A percentile compares a stretch with the other conserved stretches of the same genome.
These are phyloP conservation scores for Anthopleura xanthogrammica DNA, from an alignment of 92 coral and sea anemone species.

Conservation along the genomic window DNA sequence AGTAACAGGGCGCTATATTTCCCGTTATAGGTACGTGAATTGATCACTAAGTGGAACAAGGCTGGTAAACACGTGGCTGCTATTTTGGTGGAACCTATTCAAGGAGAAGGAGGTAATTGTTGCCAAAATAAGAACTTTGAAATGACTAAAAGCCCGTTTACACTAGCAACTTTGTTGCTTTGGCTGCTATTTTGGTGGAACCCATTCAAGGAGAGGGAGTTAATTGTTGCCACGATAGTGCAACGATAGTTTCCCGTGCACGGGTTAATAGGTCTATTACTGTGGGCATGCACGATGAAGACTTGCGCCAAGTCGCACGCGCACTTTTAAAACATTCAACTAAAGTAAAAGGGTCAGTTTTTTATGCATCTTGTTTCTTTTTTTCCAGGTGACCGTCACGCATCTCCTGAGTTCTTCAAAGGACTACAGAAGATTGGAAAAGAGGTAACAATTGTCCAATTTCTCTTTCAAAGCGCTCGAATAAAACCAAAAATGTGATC, in stretches of 20 bases:
- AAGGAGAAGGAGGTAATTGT: slow-evolving; percentile 81
- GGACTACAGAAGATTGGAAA: slow-evolving; percentile 69
- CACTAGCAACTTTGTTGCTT: too few species aligned
- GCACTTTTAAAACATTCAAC: too few species aligned
- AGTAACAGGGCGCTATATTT: neutral
- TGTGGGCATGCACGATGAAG: too few species aligned
- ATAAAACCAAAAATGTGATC: too few species aligned
- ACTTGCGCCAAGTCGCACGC: too few species aligned
- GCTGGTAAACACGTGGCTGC: slow-evolving; percentile 83
- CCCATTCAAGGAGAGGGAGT: slow-evolving; percentile 96
- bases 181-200: slow-evolving; percentile 84
- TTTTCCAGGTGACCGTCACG: slow-evolving; percentile 85
- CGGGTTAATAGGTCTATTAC: too few species aligned
- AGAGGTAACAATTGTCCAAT: slow-evolving; percentile 46
- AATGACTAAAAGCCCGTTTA: too few species aligned
- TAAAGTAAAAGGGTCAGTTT: neutral
- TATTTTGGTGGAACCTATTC: slow-evolving; percentile 84
- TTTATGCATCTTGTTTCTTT: neutral
- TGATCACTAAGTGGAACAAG: slow-evolving; percentile 51
- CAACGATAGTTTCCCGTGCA: too few species aligned
- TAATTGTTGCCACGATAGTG: slow-evolving; percentile 1
- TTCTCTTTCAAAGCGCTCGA: too few species aligned
- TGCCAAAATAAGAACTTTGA: neutral
- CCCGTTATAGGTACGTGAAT: slow-evolving; percentile 32
- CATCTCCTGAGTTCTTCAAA: slow-evolving; percentile 81